These are phyloP conservation scores for Mola mola DNA, from an alignment of 2,113 vertebrate genomes.

Conservation along the genomic window DNA sequence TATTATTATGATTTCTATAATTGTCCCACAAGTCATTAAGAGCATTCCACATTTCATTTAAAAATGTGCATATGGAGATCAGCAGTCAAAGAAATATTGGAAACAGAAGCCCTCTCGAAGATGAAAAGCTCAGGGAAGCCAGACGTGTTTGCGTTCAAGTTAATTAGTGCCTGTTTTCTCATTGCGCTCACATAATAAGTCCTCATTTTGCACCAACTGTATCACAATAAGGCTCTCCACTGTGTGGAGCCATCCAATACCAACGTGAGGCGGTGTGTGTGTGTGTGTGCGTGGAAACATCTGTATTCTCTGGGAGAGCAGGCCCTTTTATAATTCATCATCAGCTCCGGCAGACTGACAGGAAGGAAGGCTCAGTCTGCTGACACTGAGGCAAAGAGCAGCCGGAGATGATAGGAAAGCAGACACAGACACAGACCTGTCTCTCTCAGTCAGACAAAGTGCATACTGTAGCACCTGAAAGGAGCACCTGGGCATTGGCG, in stretches of 20 bases:
- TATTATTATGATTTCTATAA: constrained; percentile 43
- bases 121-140: constrained; percentile 57
- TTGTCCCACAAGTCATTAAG: constrained; percentile 42
- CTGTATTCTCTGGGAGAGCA: constrained; percentile 72
- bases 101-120: constrained; percentile 34
- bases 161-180: constrained; percentile 67
- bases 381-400: constrained; percentile 70
- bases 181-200: constrained; percentile 56
- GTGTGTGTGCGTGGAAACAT: constrained; percentile 58
- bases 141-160: constrained; percentile 57
- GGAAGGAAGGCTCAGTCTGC: constrained; percentile 67
- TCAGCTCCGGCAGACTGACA: constrained; percentile 75
- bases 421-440: constrained; percentile 70
- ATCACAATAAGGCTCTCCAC: constrained; percentile 40
- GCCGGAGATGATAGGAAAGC: constrained; percentile 62
- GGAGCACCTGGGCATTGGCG: constrained; percentile 70
- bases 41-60: constrained; percentile 36
- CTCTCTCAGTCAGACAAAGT: constrained; percentile 70
- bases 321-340: constrained; percentile 78
- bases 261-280: not conserved
- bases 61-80: constrained; percentile 54
- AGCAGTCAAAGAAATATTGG: constrained; percentile 40
- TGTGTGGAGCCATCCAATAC: constrained; percentile 21
- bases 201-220: constrained; percentile 43
- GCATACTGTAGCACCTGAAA: constrained; percentile 69